Base-by-base conservation (phyloP, 64 coral and sea anemone species). In the Porites lutea region DNA sequence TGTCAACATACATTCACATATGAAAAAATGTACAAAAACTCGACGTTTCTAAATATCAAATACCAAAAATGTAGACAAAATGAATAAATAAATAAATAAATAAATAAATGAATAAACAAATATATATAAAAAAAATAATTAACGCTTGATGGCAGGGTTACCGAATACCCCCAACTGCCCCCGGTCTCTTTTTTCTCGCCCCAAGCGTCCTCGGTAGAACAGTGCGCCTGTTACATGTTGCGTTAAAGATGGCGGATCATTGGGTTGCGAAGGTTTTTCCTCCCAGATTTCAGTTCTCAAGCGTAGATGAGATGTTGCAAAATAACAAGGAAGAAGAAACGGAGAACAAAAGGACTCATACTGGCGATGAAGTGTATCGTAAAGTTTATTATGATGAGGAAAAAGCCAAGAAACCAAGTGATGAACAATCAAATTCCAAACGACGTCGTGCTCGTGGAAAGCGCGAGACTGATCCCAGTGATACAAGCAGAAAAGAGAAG, bases 251-350 rank as follows among this genome's bases (percentile, higher is more conserved):
- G 93, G 88, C 88, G 80, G 93, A 90, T 51, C 88, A 95, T 75
- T 95, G 93, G 93, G 88, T 95, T 1, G 81, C 88, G 21, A 88
- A 95, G 61, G 78, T 95, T 79, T 95, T 95, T 65, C 93, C 93
- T 59, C 93, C 93, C 48, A 95, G 82, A 87, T 95, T 95, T 87
- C 74, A 91, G 58, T 95, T 90, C 48, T 81, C 51, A 37, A 76
- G 57, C 23, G 78, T 90, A 50, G 93, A 90, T 46, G 71, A 90
- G 62, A 76, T 91, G 52, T 71, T 57, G 15, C 55, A 91, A 59
- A 71, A 14, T 67, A 59, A 48, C 79, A 8, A 63, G 43, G 59
- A 47, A 78, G 71, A 86, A 49, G 88, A 91, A 8, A 48, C 47
- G 44, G 10, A 78, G 47, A 86, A 78, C 59, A 52, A 57, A 18